Conservation (phyloP, 2,888 invertebrate genomes). For the Lasioglossum figueresi region DNA sequence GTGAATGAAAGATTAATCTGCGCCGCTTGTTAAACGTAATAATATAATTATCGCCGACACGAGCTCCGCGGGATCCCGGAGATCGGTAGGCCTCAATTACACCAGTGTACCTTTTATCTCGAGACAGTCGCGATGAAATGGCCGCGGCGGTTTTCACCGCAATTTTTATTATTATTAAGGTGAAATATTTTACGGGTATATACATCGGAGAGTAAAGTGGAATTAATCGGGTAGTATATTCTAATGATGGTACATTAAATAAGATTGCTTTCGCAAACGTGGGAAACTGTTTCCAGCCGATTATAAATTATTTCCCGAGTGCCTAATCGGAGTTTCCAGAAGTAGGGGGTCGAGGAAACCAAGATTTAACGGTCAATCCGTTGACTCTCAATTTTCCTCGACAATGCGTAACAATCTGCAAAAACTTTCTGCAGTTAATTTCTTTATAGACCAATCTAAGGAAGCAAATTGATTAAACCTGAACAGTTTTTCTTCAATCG, state of each 20-base stretch:
- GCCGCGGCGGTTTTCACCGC: neutral
- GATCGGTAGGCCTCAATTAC: conserved; percentile 39
- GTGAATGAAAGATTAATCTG: conserved; percentile 35
- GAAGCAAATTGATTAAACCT: too few relatives aligned
- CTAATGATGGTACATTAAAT: neutral
- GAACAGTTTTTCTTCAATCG: too few relatives aligned
- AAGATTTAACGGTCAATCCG: neutral
- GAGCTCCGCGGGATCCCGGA: neutral
- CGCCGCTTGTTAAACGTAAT: conserved; percentile 52
- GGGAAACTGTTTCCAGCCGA: conserved; percentile 6
- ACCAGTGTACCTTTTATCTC: neutral
- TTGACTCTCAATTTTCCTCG: neutral
- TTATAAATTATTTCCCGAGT: neutral
- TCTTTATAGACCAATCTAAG: neutral
- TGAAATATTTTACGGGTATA: neutral
- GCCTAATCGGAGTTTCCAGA: neutral
- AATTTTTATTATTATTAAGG: neutral
- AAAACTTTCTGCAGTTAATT: neutral
- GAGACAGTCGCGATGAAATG: neutral
- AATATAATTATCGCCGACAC: conserved; percentile 40
- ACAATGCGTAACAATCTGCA: neutral
- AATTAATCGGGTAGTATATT: neutral
- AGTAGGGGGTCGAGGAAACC: neutral
- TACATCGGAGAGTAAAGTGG: neutral
- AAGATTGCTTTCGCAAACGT: neutral